Percentiles rank a stretch among this genome's conserved stretches.
Evolutionary conservation across 2,113 vertebrate genomes (phyloP).

Genomic region (Nothoprocta perdicaria): DNA sequence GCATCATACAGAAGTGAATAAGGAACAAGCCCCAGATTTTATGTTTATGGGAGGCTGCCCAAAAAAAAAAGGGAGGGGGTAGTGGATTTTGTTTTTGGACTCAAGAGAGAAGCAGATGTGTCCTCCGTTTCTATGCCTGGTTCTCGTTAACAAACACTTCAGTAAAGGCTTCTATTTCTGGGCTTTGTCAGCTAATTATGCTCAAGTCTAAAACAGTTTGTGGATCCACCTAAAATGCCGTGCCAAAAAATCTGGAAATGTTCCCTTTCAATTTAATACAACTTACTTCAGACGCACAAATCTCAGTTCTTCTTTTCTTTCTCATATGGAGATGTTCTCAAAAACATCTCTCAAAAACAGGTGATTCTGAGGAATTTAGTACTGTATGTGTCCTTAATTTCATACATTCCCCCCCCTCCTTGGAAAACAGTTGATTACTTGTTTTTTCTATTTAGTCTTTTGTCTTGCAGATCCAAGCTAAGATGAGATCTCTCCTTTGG

Average conservation of each 20-base stretch:
- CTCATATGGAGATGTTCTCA: not conserved
- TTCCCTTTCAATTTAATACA: not conserved
- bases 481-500: slow-evolving; percentile 19
- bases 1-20: not conserved
- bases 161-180: not conserved
- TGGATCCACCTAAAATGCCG: not conserved
- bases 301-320: not conserved
- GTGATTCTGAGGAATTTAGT: not conserved
- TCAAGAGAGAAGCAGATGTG: not conserved
- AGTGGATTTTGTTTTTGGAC: not conserved
- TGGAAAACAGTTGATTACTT: not conserved
- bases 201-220: not conserved
- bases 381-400: not conserved
- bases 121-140: not conserved
- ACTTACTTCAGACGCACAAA: not conserved
- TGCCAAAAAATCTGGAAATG: not conserved
- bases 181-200: not conserved
- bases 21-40: not conserved
- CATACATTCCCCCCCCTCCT: not conserved
- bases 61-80: not conserved
- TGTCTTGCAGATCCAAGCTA: not conserved
- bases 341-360: not conserved
- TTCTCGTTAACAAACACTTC: not conserved
- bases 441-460: not conserved
- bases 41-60: not conserved